These are phyloP conservation scores for Neopipo cinnamomea DNA, from an alignment of 2,113 vertebrate genomes.

Conservation along the genomic window DNA sequence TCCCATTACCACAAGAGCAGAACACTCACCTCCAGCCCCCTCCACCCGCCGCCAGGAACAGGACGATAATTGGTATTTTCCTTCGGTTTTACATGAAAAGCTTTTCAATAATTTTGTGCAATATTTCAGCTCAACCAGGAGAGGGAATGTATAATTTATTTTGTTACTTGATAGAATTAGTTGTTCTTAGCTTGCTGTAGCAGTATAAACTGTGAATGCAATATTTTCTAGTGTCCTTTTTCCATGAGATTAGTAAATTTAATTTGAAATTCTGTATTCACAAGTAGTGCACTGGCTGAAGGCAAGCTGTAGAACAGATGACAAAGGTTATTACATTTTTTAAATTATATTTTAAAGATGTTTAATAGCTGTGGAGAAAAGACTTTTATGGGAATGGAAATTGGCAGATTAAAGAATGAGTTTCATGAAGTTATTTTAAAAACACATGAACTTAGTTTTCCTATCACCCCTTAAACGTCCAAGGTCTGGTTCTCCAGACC, in stretches of 20 bases:
- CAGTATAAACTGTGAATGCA: slow-evolving; percentile 40
- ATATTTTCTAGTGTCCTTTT: slow-evolving; percentile 59
- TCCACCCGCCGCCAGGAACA: neutral
- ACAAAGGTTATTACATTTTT: slow-evolving; percentile 71
- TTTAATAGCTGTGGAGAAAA: slow-evolving; percentile 70
- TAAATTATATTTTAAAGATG: slow-evolving; percentile 68
- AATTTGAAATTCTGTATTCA: slow-evolving; percentile 70
- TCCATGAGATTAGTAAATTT: slow-evolving; percentile 70
- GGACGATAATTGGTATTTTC: neutral
- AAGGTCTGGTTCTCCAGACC: neutral
- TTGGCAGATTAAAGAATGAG: slow-evolving; percentile 55
- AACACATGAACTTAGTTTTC: slow-evolving; percentile 16
- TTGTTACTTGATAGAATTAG: slow-evolving; percentile 64
- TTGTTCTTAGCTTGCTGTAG: slow-evolving; percentile 45
- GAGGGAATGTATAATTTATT: slow-evolving; percentile 25
- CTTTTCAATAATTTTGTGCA: slow-evolving; percentile 43
- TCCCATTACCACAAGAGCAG: rapidly evolving
- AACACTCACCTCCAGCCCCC: neutral
- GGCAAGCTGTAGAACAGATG: slow-evolving; percentile 62
- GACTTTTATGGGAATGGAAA: slow-evolving; percentile 66
- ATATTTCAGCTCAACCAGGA: slow-evolving; percentile 36
- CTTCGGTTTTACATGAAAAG: slow-evolving; percentile 5
- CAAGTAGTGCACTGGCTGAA: slow-evolving; percentile 49
- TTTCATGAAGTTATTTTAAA: slow-evolving; percentile 46
- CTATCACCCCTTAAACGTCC: neutral